These are phyloP conservation scores for Shargacucullia verbasci DNA, from an alignment of 2,888 invertebrate genomes.

Conservation along the genomic window DNA sequence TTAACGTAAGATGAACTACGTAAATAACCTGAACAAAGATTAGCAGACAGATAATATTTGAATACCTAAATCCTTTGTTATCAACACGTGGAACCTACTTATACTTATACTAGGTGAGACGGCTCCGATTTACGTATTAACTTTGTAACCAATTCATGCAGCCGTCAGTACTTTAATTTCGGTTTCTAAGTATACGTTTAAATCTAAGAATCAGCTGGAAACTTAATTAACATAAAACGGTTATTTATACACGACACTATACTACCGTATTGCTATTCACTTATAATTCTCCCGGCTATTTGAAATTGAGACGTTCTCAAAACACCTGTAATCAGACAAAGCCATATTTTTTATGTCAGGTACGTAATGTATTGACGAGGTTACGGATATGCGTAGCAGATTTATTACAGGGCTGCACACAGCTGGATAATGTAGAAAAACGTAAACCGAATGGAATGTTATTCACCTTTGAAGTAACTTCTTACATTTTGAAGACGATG, in stretches of 20 bases:
- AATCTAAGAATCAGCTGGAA: background rate
- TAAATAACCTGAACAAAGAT: constrained; percentile 24
- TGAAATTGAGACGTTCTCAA: constrained; percentile 5
- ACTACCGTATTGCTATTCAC: background rate
- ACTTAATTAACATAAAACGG: constrained; percentile 6
- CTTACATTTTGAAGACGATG: too few relatives aligned
- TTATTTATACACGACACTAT: background rate
- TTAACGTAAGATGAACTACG: constrained; percentile 3
- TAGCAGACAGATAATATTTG: constrained; percentile 22
- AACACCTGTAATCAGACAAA: background rate
- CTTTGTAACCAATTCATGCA: too few relatives aligned
- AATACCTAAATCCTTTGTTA: constrained; percentile 22
- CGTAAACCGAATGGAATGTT: too few relatives aligned
- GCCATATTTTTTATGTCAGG: constrained; percentile 1
- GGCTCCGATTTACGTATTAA: too few relatives aligned
- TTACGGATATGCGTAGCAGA: constrained; percentile 2
- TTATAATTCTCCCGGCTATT: constrained; percentile 5
- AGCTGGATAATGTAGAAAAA: background rate
- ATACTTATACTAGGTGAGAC: too few relatives aligned
- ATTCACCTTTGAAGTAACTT: too few relatives aligned
- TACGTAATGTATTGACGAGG: constrained; percentile 4
- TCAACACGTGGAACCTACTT: constrained; percentile 18
- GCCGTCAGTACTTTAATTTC: background rate
- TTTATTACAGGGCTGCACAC: background rate
- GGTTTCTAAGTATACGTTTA: background rate